phyloP scores from a whole-genome alignment of 2,888 invertebrate species.

The Masnerella sp. region DNA sequence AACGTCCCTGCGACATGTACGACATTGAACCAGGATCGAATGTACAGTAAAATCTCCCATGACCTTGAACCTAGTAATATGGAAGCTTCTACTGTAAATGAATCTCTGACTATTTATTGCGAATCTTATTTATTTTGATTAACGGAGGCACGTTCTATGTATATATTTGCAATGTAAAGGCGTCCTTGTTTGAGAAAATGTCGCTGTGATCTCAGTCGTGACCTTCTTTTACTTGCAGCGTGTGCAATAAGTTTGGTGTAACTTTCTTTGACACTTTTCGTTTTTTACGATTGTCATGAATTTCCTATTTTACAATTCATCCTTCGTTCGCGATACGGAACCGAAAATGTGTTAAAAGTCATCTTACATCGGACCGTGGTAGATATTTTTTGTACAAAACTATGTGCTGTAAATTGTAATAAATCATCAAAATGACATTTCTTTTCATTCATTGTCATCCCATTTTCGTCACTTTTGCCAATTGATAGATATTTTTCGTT shows the following conservation, averaged over 20 bases:
- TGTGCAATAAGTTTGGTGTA: slow-evolving; percentile 41
- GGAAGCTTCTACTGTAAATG: slow-evolving; percentile 23
- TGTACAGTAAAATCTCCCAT: neutral
- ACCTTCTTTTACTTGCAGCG: slow-evolving; percentile 11
- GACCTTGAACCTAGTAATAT: neutral
- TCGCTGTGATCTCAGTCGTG: slow-evolving; percentile 58
- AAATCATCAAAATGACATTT: slow-evolving; percentile 32
- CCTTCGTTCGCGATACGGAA: slow-evolving; percentile 1
- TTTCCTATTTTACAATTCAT: slow-evolving; percentile 6
- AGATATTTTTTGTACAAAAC: slow-evolving; percentile 31
- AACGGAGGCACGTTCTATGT: slow-evolving; percentile 41
- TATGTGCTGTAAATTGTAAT: slow-evolving; percentile 42
- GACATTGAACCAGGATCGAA: no score
- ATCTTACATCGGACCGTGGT: slow-evolving; percentile 17
- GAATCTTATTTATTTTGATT: slow-evolving; percentile 40
- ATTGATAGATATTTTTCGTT: neutral
- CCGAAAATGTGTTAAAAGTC: slow-evolving; percentile 12
- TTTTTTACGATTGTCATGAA: slow-evolving; percentile 8
- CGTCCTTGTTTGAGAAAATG: slow-evolving; percentile 21
- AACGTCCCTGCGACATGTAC: no score
- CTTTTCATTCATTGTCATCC: slow-evolving; percentile 33
- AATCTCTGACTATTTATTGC: slow-evolving; percentile 30
- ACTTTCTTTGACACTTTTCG: slow-evolving; percentile 6
- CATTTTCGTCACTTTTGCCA: neutral
- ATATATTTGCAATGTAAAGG: slow-evolving; percentile 53